A percentile compares a stretch with the other conserved stretches of the same genome.
Evolutionary conservation across 2,888 invertebrate genomes (phyloP).

Genomic region (Candidula unifasciata): DNA sequence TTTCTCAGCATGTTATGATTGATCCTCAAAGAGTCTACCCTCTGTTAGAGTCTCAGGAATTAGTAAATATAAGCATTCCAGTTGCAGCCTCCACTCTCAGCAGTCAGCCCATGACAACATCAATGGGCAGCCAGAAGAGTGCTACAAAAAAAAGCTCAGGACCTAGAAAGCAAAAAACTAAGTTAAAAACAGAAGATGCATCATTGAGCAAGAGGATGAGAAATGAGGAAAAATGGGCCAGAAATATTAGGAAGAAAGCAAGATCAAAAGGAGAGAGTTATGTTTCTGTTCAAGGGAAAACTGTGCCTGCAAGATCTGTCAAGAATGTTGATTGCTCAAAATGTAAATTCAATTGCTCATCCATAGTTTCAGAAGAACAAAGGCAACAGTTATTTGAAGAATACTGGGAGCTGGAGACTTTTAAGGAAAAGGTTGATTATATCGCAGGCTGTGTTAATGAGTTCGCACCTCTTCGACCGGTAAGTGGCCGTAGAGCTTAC

Average conservation of each 20-base stretch:
- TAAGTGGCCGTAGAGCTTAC: slow-evolving; percentile 24
- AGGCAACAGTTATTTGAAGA: slow-evolving; percentile 23
- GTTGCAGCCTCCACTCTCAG: background rate
- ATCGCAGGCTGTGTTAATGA: slow-evolving; percentile 34
- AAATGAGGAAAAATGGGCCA: slow-evolving; percentile 48
- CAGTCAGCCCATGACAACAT: background rate
- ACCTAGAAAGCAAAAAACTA: slow-evolving; percentile 13
- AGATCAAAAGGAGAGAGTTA: slow-evolving; percentile 46
- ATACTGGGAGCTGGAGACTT: slow-evolving; percentile 43
- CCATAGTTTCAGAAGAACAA: slow-evolving; percentile 42
- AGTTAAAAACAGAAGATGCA: slow-evolving; percentile 14
- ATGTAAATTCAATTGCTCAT: slow-evolving; percentile 49
- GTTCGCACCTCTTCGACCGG: slow-evolving; percentile 46
- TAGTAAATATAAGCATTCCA: slow-evolving; percentile 12
- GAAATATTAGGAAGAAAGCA: slow-evolving; percentile 47
- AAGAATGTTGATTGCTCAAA: slow-evolving; percentile 49
- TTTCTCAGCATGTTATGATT: background rate
- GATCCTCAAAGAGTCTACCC: slow-evolving; percentile 9
- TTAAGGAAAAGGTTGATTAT: slow-evolving; percentile 49
- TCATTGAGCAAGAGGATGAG: slow-evolving; percentile 31
- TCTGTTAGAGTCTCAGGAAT: background rate
- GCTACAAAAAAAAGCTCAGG: slow-evolving; percentile 17
- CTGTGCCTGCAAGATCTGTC: slow-evolving; percentile 40
- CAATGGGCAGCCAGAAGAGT: background rate
- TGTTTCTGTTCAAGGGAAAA: slow-evolving; percentile 47